Evolutionary conservation across 2,888 invertebrate genomes (phyloP), one percentile per base, ranked within the genome.

Genomic region (Nudaria mundana): DNA sequence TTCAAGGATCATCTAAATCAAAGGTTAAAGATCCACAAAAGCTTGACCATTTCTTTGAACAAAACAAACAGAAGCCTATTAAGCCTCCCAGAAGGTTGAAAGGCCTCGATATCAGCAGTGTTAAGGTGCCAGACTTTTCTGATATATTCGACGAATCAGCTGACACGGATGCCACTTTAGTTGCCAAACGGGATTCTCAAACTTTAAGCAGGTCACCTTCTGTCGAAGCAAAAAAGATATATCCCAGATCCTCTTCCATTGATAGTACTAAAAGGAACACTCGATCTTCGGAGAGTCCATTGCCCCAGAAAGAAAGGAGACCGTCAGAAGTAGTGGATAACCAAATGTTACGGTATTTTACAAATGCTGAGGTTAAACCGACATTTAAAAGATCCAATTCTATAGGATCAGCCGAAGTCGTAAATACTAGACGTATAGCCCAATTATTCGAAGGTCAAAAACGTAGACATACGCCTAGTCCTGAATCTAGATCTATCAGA

Each of bases 381-480:
- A 32, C 47, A 3, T 55, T 68, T 6, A 71, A 64, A 16, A 67
- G 81, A 5, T 80, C 84, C 0, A 75, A 75, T 44, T 86, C 84
- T 0, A 55, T 81, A 13, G 82, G 71, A 2, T 61, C 74, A 0
- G 47, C 68, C 1, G 82, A 82, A 52, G 40, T 64, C 2, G 55
- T 67, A 0, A 78, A 74, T 36, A 81, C 81, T 0, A 71, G 63
- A 36, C 75, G 79, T 1, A 82, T 85, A 28, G 78, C 79, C 3
- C 71, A 81, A 44, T 49, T 82, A 11, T 84, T 85, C 31, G 85
- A 86, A 49, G 69, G 66, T 0, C 66, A 72, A 12, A 75, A 73
- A 29, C 66, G 76, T 1, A 61, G 74, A 4, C 72, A 76, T 33
- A 72, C 75, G 0, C 75, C 74, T 0, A 81, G 78, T 30, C 81